phyloP scores from a whole-genome alignment of 2,797 vertebrate species.

The Somateria mollissima region DNA sequence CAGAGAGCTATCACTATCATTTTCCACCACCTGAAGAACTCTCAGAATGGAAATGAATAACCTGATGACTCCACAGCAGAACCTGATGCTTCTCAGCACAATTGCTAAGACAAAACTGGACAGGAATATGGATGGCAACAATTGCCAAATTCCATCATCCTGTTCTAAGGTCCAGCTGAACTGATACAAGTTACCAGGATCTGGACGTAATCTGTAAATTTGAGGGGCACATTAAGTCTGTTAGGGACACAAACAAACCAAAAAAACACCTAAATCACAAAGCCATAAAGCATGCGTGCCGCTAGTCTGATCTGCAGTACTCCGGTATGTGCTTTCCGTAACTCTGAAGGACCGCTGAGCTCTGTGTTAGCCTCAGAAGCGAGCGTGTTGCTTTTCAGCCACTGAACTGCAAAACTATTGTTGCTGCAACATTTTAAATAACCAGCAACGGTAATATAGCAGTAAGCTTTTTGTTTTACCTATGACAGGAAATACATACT shows the following conservation, averaged over 20 bases:
- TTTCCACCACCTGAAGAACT: neutral
- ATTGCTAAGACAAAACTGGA: rapidly evolving
- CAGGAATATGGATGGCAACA: neutral
- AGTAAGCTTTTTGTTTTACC: neutral
- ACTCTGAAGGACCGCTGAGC: neutral
- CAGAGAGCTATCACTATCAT: neutral
- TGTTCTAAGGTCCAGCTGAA: neutral
- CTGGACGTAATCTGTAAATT: neutral
- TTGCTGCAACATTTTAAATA: neutral
- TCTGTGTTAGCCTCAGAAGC: neutral
- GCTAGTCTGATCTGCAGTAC: neutral
- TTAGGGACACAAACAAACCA: neutral
- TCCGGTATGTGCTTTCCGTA: rapidly evolving
- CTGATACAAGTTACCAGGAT: neutral
- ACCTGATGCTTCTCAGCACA: neutral
- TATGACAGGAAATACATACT: neutral
- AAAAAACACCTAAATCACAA: neutral
- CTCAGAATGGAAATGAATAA: neutral
- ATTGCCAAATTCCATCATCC: neutral
- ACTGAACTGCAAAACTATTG: neutral
- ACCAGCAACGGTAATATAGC: neutral
- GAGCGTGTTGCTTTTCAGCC: neutral
- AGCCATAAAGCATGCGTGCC: neutral
- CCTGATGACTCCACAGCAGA: rapidly evolving
- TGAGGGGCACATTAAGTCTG: rapidly evolving